These are phyloP conservation scores for Aepyceros melampus DNA, from an alignment of 2,113 vertebrate species.

Conservation along the genomic window DNA sequence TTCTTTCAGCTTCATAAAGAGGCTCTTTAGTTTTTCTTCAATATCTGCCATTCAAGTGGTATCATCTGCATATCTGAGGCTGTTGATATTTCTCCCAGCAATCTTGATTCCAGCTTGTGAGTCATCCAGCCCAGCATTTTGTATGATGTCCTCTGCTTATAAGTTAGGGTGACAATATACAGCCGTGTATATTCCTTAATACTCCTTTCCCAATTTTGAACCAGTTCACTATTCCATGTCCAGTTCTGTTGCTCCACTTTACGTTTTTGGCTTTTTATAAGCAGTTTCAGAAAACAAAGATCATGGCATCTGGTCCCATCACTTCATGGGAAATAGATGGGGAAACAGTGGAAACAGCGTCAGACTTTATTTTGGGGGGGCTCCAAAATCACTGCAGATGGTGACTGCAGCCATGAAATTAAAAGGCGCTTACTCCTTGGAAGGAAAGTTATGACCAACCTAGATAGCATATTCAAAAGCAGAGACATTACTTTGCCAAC, in stretches of 20 bases:
- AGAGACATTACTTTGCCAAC: too few species aligned
- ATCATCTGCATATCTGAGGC: background rate
- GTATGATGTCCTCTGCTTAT: background rate
- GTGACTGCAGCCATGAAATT: too few species aligned
- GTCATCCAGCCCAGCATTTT: background rate
- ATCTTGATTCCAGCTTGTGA: background rate
- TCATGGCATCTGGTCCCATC: too few species aligned
- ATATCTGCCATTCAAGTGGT: background rate
- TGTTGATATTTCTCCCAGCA: background rate
- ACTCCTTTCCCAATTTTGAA: background rate
- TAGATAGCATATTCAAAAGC: too few species aligned
- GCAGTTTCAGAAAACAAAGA: background rate
- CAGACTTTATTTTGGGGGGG: too few species aligned
- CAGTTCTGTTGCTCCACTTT: constrained; percentile 49
- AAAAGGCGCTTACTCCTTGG: too few species aligned
- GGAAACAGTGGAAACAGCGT: too few species aligned
- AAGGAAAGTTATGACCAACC: too few species aligned
- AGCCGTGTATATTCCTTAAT: background rate
- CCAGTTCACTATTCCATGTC: background rate
- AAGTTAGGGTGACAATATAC: background rate
- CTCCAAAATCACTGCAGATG: too few species aligned
- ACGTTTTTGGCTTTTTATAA: background rate
- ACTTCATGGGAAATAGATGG: too few species aligned
- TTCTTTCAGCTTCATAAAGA: background rate
- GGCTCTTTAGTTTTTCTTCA: background rate